Base-by-base conservation (phyloP, 1,140 invertebrate genomes). In the Manduca sexta region DNA sequence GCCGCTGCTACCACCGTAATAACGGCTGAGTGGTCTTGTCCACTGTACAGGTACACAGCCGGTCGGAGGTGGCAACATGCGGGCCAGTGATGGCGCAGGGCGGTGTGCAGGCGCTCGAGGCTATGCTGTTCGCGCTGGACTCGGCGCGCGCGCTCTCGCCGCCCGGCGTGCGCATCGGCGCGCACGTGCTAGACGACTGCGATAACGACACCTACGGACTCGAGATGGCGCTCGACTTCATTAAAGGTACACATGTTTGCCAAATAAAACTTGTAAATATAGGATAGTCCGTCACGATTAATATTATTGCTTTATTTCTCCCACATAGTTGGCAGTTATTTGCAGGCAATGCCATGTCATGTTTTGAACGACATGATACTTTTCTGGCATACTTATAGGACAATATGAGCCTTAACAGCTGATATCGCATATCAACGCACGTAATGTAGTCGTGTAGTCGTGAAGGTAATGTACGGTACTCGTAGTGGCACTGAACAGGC, bases 211-310 rank as follows among this genome's bases (percentile, higher is more conserved):
- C 96, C 6, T 97, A 97, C 67, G 97, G 97, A 1, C 87, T 98
- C 11, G 96, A 98, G 69, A 97, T 98, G 91, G 95, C 96, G 1
- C 93, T 98, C 2, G 96, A 98, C 76, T 98, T 98, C 72, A 98
- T 98, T 52, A 96, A 98, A 92, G 96, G 97, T 97, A 84, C 18
- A n/a, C 39, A 2, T 6, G 14, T 18, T 14, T 13, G 31, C 10
- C 15, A 3, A 5, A 14, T n/a, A 10, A 2, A 11, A 3, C 1
- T n/a, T 0, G 3, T 13, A 13, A n/a, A 14, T 13, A 31, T 7
- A 1, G 13, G 8, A n/a, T 41, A 10, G 18, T 1, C 2, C 3
- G 10, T 13, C 21, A 0, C 18, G 45, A n/a, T n/a, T n/a, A n/a
- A n/a, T n/a, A n/a, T n/a, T n/a, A n/a, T n/a, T n/a, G n/a, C n/a